These are phyloP conservation scores for Danio albolineatus DNA, from an alignment of 2,797 vertebrate species.

Conservation along the genomic window DNA sequence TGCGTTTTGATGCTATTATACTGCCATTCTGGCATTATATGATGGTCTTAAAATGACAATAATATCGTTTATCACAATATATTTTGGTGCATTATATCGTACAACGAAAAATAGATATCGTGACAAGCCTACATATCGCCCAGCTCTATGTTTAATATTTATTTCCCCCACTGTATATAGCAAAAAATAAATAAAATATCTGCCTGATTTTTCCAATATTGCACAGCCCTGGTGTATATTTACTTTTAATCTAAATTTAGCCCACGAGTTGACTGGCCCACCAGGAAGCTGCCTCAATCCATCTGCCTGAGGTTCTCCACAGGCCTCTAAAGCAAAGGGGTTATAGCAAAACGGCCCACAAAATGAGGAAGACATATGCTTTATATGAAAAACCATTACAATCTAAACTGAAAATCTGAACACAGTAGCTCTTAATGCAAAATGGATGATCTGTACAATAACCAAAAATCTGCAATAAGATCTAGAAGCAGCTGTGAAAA, in stretches of 20 bases:
- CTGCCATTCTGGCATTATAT: too few relatives aligned
- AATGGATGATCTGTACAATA: not conserved
- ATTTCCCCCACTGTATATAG: too few relatives aligned
- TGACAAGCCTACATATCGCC: too few relatives aligned
- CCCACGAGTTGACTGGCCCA: not conserved
- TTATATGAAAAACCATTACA: not conserved
- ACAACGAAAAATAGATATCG: too few relatives aligned
- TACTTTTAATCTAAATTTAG: slow-evolving; percentile 20
- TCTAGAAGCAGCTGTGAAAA: not conserved
- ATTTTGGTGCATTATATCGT: too few relatives aligned
- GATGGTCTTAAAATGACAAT: too few relatives aligned
- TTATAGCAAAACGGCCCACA: not conserved
- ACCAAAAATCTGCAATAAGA: not conserved
- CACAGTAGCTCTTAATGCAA: not conserved
- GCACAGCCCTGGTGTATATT: not conserved
- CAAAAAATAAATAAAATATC: too few relatives aligned
- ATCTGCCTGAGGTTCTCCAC: slow-evolving; percentile 15
- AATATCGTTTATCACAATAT: too few relatives aligned
- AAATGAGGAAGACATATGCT: not conserved
- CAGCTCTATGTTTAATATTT: too few relatives aligned
- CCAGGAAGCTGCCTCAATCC: slow-evolving; percentile 1
- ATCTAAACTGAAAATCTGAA: not conserved
- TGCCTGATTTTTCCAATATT: too few relatives aligned
- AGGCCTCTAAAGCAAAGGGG: not conserved
- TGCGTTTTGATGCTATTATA: too few relatives aligned